Conservation (phyloP, 2,113 vertebrate species). For the Phyllopteryx taeniolatus region DNA sequence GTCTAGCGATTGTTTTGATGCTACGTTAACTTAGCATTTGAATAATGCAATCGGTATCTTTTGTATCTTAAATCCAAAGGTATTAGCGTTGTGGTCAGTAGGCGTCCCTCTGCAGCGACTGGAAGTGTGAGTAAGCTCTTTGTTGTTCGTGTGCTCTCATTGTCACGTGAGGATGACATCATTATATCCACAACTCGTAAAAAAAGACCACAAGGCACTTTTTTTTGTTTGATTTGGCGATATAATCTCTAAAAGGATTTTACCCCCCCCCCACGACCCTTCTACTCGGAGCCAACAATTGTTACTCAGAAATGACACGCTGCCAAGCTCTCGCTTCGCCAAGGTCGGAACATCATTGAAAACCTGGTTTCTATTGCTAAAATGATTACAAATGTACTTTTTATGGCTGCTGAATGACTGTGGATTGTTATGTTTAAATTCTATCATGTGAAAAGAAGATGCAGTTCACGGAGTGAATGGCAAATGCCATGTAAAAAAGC, state of each 20-base stretch:
- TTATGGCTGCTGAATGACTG: not conserved
- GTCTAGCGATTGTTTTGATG: not conserved
- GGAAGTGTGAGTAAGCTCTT: not conserved
- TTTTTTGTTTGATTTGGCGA: not conserved
- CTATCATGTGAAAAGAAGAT: too few relatives aligned
- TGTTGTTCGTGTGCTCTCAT: not conserved
- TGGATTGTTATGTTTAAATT: not conserved
- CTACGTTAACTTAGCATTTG: not conserved
- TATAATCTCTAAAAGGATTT: not conserved
- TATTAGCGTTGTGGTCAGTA: not conserved
- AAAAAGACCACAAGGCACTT: not conserved
- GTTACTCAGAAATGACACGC: not conserved
- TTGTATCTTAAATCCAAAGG: not conserved
- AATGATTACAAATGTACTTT: not conserved
- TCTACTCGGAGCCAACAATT: not conserved
- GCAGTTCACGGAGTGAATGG: too few relatives aligned
- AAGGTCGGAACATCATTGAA: not conserved
- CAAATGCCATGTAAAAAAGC: too few relatives aligned
- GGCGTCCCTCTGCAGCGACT: not conserved
- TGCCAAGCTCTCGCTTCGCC: not conserved
- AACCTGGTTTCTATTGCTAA: slow-evolving; percentile 15
- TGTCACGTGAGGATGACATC: not conserved
- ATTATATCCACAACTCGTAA: slow-evolving; percentile 1
- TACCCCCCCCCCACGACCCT: not conserved
- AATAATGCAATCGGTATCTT: not conserved